Evolutionary conservation across 2,888 invertebrate species (phyloP).

Genomic region (Drosophila demipolita): DNA sequence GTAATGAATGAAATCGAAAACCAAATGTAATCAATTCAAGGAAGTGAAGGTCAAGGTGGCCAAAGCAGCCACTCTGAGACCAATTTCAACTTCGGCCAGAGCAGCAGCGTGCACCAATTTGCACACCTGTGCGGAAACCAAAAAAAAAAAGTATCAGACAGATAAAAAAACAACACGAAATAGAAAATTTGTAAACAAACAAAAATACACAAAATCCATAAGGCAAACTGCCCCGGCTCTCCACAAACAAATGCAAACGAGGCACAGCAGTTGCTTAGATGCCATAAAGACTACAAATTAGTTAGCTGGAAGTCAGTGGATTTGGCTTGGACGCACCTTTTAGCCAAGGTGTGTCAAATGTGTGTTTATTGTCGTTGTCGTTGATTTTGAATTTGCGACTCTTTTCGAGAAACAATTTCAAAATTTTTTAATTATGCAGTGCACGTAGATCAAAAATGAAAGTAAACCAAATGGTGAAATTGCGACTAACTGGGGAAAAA

Average conservation of each 20-base stretch:
- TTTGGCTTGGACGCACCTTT: conserved; percentile 61
- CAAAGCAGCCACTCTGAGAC: conserved; percentile 10
- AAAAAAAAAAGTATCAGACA: conserved; percentile 7
- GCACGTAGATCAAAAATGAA: conserved; percentile 76
- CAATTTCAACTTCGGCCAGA: conserved; percentile 2
- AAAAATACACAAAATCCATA: conserved; percentile 20
- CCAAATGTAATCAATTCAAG: conserved; percentile 57
- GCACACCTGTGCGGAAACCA: conserved; percentile 44
- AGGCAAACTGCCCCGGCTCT: conserved; percentile 6
- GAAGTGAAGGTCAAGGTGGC: conserved; percentile 71
- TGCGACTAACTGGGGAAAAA: conserved; percentile 47
- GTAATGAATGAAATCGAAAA: conserved; percentile 18
- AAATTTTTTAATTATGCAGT: conserved; percentile 68
- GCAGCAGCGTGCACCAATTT: conserved; percentile 34
- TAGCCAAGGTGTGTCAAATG: conserved; percentile 56
- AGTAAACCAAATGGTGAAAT: conserved; percentile 76
- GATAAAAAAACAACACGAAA: conserved; percentile 3
- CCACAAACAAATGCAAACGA: conserved; percentile 33
- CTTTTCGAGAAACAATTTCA: conserved; percentile 57
- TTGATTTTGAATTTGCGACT: conserved; percentile 56
- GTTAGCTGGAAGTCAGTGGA: conserved; percentile 27
- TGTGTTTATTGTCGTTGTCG: background rate
- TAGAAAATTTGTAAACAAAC: conserved; percentile 44
- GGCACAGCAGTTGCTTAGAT: conserved; percentile 19
- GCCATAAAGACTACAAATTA: conserved; percentile 55